Base-by-base conservation (phyloP, 2,797 vertebrate species). In the Microctenopoma steveboyesi region DNA sequence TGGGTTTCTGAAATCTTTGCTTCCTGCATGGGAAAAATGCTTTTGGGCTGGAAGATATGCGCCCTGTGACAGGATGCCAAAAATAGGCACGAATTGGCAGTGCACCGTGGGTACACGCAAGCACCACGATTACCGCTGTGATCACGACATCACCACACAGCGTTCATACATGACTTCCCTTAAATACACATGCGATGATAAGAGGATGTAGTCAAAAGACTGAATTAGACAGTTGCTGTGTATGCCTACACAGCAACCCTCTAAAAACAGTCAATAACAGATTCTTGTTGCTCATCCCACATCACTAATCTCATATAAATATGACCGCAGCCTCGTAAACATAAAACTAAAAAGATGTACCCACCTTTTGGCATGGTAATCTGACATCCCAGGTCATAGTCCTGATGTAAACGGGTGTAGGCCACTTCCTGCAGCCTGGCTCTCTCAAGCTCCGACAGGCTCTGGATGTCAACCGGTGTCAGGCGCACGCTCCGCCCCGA, bases 281-380 rank as follows among this genome's bases (percentile, higher is more conserved):
- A 57, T 48, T 43, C 40, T 10, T 59, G 74, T 50, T 22, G 42
- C 59, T 22, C 1, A 22, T 22, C 22, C 22, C 22, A 22, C 22
- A 22, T 22, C 22, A 22, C 22, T 22, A 22, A 22, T 22, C 22
- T 22, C 22, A 22, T 22, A 22, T 22, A 22, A 22, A 22, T 22
- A 22, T 30, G 52, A 5, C 27, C 28, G 40, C 47, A 4, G 57
- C 50, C 27, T 39, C 37, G 43, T 42, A 65, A 46, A 43, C 35
- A 45, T 43, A 49, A 9, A 42, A 35, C 33, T 35, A 7, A 9
- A 9, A 35, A 35, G 33, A 35, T 35, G 9, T 6, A 35, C 33
- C 85, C 92, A 98, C 97, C 97, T 98, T 97, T 98, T 80, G 97
- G 96, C 88, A 98, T 95, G 86, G 97, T 96, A 87, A 98, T 97